A percentile compares a stretch with the other conserved stretches of the same genome.
Evolutionary conservation across 2,113 vertebrate genomes (phyloP).

Genomic region (Lamprotornis superbus): DNA sequence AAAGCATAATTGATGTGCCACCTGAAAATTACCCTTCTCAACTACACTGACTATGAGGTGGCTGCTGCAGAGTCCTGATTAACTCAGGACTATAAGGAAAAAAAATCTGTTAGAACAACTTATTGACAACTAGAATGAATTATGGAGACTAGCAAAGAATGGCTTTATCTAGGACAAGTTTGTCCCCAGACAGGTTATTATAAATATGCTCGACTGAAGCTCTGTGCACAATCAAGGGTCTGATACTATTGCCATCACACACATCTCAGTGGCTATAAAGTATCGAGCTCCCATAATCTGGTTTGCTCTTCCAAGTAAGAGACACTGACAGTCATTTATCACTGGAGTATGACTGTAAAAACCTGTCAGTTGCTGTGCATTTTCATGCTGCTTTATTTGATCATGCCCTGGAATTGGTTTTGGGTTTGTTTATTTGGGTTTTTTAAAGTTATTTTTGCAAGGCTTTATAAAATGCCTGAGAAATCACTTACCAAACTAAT

Average conservation of each 20-base stretch:
- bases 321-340: not conserved
- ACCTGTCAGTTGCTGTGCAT: not conserved
- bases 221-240: not conserved
- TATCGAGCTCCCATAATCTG: not conserved
- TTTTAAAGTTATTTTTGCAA: not conserved
- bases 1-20: not conserved
- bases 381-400: not conserved
- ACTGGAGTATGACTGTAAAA: not conserved
- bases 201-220: not conserved
- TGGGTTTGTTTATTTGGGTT: not conserved
- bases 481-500: not conserved
- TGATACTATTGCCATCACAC: not conserved
- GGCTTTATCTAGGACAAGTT: not conserved
- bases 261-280: not conserved
- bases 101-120: not conserved
- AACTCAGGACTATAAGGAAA: not conserved
- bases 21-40: not conserved
- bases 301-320: not conserved
- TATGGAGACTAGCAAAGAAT: not conserved
- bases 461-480: not conserved
- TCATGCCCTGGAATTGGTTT: not conserved
- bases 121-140: not conserved
- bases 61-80: not conserved
- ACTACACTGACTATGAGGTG: not conserved
- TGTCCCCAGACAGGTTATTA: not conserved